Percentiles rank a stretch among this genome's conserved stretches.
These are phyloP conservation scores for Watsonalla cultraria DNA, from an alignment of 2,888 invertebrate species.

Conservation along the genomic window DNA sequence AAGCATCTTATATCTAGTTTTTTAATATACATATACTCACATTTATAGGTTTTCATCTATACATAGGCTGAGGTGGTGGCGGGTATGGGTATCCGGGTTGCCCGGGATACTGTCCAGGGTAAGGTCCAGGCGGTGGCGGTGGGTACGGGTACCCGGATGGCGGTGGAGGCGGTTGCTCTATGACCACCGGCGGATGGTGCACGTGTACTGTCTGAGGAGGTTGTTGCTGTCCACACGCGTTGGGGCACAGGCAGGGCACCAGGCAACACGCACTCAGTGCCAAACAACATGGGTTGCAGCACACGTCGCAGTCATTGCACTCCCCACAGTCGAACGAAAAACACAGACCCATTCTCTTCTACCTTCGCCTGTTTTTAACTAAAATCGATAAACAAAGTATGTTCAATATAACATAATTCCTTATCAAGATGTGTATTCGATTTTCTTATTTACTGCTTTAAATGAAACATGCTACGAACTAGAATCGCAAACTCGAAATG, in stretches of 20 bases:
- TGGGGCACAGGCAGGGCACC: conserved; percentile 65
- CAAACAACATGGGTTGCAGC: conserved; percentile 67
- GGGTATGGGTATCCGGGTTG: conserved; percentile 25
- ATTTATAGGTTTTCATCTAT: conserved; percentile 46
- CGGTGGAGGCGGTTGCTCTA: conserved; percentile 45
- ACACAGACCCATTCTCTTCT: conserved; percentile 61
- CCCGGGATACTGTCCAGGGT: conserved; percentile 30
- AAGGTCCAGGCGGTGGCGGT: conserved; percentile 38
- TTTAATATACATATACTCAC: conserved; percentile 21
- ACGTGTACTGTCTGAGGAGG: conserved; percentile 56
- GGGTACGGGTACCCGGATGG: conserved; percentile 44
- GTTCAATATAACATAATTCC: conserved; percentile 1
- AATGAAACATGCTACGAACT: conserved; percentile 15
- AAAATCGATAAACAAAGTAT: conserved; percentile 40
- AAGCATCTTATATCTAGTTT: no score
- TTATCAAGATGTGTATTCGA: neutral
- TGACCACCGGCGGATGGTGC: conserved; percentile 52
- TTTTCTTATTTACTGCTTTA: conserved; percentile 15
- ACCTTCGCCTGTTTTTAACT: conserved; percentile 35
- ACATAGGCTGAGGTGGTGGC: conserved; percentile 32
- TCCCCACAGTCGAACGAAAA: conserved; percentile 66
- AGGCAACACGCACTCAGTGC: conserved; percentile 66
- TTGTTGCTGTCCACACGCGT: conserved; percentile 64
- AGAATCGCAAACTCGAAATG: conserved; percentile 27
- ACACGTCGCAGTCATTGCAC: conserved; percentile 58